Evolutionary conservation across 37 sponge, comb jelly and placozoan genomes (phyloP), one percentile per base, ranked within the genome.

Genomic region (Halisarca cf. caerulea): DNA sequence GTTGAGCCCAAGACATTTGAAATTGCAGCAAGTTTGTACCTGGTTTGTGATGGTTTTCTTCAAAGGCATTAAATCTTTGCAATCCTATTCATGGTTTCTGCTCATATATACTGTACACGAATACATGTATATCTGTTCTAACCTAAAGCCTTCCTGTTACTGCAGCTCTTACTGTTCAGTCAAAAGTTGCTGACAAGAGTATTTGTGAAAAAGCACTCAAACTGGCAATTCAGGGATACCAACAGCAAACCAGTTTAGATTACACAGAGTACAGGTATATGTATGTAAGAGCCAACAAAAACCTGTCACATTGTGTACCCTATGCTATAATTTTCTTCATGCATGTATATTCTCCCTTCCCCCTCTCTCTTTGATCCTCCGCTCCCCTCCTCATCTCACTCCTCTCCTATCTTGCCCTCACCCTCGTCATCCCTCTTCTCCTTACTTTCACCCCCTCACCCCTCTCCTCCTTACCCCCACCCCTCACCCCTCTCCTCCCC

Each of bases 1-100:
- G 61, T 81, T 30, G 95, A 95, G 53, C 84, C 90, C 8, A 95
- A 95, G 83, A 93, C 88, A 5, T 85, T 84, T 57, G 93, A 93
- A 66, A 82, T 80, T 35, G 77, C 89, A 28, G 90, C 93, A 75
- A 86, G 90, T 89, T 43, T 27, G n/a, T n/a, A n/a, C n/a, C n/a
- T n/a, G n/a, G n/a, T n/a, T n/a, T n/a, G n/a, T n/a, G n/a, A n/a
- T n/a, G n/a, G n/a, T n/a, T n/a, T n/a, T n/a, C n/a, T n/a, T n/a
- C n/a, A n/a, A n/a, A n/a, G n/a, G n/a, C n/a, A n/a, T n/a, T n/a
- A n/a, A n/a, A n/a, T n/a, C n/a, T n/a, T n/a, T n/a, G n/a, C n/a
- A n/a, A n/a, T n/a, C n/a, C n/a, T n/a, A n/a, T n/a, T n/a, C n/a
- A n/a, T n/a, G n/a, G n/a, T n/a, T n/a, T n/a, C n/a, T n/a, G n/a